Percentiles rank a stretch among this genome's conserved stretches.
These are phyloP conservation scores for Napeogenes sylphis DNA, from an alignment of 2,888 invertebrate species.

Conservation along the genomic window DNA sequence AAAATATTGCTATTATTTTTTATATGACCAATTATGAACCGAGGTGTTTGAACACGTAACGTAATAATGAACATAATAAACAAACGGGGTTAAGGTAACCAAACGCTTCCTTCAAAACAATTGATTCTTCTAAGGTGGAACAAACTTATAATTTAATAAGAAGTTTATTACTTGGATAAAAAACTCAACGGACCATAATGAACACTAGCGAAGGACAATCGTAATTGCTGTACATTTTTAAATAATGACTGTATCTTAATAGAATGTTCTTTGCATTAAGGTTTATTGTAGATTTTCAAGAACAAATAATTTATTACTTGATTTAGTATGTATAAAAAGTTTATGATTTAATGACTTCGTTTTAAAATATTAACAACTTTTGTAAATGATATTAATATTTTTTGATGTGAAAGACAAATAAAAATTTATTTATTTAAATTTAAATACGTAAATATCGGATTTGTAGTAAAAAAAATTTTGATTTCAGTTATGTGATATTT, in stretches of 20 bases:
- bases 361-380: too few species aligned
- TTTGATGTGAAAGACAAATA: too few species aligned
- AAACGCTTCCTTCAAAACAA: constrained; percentile 48
- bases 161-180: constrained; percentile 24
- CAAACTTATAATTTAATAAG: constrained; percentile 17
- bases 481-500: too few species aligned
- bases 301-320: neutral
- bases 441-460: neutral
- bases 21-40: too few species aligned
- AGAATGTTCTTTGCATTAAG: constrained; percentile 12
- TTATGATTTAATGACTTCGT: too few species aligned
- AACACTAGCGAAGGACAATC: constrained; percentile 23
- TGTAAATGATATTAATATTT: too few species aligned
- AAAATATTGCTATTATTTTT: too few species aligned
- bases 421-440: neutral
- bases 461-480: too few species aligned
- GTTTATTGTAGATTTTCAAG: neutral
- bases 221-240: constrained; percentile 28
- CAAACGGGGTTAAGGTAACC: constrained; percentile 62
- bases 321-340: too few species aligned
- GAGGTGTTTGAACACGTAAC: too few species aligned
- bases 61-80: constrained; percentile 1
- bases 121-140: constrained; percentile 23
- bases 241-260: constrained; percentile 24
- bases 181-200: constrained; percentile 28